A percentile compares a stretch with the other conserved stretches of the same genome.
These are phyloP conservation scores for Tangara arthus DNA, from an alignment of 2,797 vertebrate genomes.

Conservation along the genomic window DNA sequence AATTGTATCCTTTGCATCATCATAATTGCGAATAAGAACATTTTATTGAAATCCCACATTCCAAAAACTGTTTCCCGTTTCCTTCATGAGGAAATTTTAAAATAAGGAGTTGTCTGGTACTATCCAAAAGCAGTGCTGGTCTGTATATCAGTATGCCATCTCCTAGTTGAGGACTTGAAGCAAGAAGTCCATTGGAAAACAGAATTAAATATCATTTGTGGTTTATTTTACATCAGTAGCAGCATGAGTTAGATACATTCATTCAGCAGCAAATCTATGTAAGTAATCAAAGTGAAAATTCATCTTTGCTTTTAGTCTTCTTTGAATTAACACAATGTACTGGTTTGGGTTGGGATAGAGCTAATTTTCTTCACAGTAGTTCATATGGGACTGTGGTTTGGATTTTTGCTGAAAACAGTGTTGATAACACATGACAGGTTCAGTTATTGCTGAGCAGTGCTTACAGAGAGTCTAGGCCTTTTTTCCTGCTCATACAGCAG, in stretches of 20 bases:
- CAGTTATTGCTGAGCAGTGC: neutral
- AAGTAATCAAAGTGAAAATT: neutral
- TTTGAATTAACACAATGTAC: neutral
- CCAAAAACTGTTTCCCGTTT: neutral
- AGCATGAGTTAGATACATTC: neutral
- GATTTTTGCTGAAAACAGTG: neutral
- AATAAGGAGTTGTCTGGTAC: neutral
- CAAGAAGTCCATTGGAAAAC: neutral
- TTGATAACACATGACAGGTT: neutral
- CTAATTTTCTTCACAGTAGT: neutral
- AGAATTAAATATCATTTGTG: neutral
- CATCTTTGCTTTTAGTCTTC: neutral
- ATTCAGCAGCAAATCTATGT: neutral
- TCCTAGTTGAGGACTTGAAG: neutral
- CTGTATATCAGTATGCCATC: neutral
- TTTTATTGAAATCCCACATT: neutral
- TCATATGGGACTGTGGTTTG: neutral
- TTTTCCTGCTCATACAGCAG: neutral
- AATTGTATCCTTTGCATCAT: neutral
- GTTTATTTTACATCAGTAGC: neutral
- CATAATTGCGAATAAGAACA: neutral
- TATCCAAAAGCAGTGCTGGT: neutral
- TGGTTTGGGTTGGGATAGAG: neutral
- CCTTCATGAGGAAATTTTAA: neutral
- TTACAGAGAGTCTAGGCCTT: neutral